Evolutionary conservation across 2,797 vertebrate species (phyloP), one percentile per base, ranked within the genome.

Genomic region (Poeciliopsis gracilis): DNA sequence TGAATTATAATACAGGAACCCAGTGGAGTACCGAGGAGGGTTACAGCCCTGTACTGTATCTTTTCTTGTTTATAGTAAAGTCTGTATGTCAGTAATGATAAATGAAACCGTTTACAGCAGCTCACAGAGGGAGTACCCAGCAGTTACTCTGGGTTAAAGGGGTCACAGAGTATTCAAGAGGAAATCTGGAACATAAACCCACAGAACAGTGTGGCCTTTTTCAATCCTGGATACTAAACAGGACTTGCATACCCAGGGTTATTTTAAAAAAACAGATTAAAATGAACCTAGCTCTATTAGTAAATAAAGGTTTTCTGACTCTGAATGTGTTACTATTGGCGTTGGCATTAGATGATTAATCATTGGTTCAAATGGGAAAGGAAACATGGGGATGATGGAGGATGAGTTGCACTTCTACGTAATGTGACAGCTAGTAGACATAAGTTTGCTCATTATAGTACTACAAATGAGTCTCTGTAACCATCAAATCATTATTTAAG

Each of bases 41-140:
- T 38, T 46, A 46, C 43, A 46, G 43, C 15, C 15, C 43, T 71
- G 25, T 46, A 46, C 43, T 71, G 43, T 71, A 71, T 46, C 43
- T 46, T 76, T 51, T 76, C 75, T 76, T 76, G 75, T 76, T 76
- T 76, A 67, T 67, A 47, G 13, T 51, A 67, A 67, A 67, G 75
- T 67, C 75, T 76, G 61, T 20, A 10, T 67, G 61, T 76, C 36
- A 38, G n/a, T 76, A 66, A 67, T 67, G 61, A 76, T 71, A 28
- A 71, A 71, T 46, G 41, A 71, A 71, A 71, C 25, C 1, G 25
- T 46, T 59, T 72, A 46, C 12, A 36, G 36, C 69, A 18, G 51
- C 53, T 59, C 41, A 36, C 25, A 41, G 51, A 72, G 38, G n/a
- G 55, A 55, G 28, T 41, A 25, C 51, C 67, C 51, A 59, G 30